A percentile compares a stretch with the other conserved stretches of the same genome.
Conservation (phyloP, 2,113 vertebrate genomes). For the Amazona guildingii region DNA sequence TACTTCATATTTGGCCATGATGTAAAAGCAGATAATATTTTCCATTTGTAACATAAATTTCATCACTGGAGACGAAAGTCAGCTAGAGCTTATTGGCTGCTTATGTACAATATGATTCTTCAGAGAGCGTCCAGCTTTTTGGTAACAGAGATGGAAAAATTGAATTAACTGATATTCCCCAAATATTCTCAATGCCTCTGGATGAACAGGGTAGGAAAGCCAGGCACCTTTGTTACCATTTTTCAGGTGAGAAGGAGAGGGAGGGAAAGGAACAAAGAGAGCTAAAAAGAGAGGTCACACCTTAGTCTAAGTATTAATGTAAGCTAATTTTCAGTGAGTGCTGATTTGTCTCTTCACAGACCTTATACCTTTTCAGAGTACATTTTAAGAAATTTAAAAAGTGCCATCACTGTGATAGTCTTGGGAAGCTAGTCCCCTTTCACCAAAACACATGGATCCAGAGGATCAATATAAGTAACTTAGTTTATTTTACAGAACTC, state of each 20-base stretch:
- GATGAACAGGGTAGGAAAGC: background rate
- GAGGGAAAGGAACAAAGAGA: background rate
- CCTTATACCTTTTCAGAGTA: background rate
- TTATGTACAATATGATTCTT: background rate
- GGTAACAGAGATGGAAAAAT: background rate
- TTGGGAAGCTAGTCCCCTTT: background rate
- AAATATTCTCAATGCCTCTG: background rate
- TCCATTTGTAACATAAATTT: slow-evolving; percentile 37
- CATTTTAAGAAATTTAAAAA: background rate
- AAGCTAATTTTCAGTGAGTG: background rate
- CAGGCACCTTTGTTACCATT: background rate
- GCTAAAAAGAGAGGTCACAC: background rate
- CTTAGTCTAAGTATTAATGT: background rate
- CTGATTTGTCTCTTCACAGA: background rate
- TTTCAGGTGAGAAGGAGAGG: background rate
- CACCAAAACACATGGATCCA: background rate
- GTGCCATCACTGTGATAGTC: background rate
- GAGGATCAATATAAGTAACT: background rate
- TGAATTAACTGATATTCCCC: background rate
- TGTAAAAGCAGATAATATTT: background rate
- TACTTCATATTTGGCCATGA: background rate
- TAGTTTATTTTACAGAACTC: background rate
- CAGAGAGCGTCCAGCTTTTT: background rate
- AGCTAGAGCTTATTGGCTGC: background rate
- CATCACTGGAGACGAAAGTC: background rate